Conservation (phyloP, 2,797 vertebrate species). For the Phataginus tricuspis region DNA sequence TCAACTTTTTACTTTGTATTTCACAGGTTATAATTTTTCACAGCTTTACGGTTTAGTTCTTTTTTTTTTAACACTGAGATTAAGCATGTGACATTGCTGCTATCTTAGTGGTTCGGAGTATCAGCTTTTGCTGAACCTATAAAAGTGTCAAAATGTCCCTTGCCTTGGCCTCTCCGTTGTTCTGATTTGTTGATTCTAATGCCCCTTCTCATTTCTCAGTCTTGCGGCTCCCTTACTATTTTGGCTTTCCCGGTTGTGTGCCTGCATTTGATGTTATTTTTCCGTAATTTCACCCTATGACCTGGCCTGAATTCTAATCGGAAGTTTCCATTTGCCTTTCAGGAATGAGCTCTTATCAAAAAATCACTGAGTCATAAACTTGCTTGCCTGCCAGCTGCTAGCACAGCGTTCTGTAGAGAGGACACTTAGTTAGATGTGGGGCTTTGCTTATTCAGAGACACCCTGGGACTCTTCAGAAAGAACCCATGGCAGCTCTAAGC, state of each 20-base stretch:
- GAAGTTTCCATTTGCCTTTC: slow-evolving; percentile 56
- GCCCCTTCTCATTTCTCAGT: not conserved
- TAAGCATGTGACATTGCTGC: not conserved
- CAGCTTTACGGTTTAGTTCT: not conserved
- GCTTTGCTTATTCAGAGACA: not conserved
- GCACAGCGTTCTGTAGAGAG: not conserved
- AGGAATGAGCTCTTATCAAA: slow-evolving; percentile 61
- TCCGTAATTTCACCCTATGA: not conserved
- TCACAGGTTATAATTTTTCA: slow-evolving; percentile 9
- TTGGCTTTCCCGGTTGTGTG: not conserved
- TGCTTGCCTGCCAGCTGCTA: not conserved
- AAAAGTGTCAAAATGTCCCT: not conserved
- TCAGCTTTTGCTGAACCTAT: not conserved
- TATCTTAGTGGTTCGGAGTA: not conserved
- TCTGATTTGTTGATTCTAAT: not conserved
- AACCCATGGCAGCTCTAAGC: not conserved
- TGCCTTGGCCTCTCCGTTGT: not conserved
- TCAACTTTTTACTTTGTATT: not conserved
- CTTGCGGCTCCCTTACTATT: not conserved
- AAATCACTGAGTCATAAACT: slow-evolving; percentile 1
- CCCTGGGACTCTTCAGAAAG: not conserved
- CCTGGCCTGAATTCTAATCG: not conserved
- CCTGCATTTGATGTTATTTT: not conserved
- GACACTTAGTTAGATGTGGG: not conserved
- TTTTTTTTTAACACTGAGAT: not conserved